phyloP scores from a whole-genome alignment of 2,888 invertebrate species.

The Tenodera sinensis region DNA sequence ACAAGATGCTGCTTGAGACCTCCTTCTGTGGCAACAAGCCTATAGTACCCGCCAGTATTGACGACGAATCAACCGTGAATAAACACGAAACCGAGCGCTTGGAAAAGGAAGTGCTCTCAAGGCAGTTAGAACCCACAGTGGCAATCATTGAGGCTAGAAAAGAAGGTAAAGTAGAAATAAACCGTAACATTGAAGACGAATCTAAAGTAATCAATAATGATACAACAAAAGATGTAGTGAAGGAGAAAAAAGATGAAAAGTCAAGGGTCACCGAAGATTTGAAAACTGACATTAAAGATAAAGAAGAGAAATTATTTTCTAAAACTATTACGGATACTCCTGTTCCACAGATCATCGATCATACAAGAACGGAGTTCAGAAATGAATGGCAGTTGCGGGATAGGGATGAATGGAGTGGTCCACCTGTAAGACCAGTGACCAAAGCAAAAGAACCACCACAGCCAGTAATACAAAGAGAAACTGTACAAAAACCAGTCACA shows the following conservation, averaged over 20 bases:
- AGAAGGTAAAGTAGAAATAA: not conserved
- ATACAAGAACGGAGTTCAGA: not conserved
- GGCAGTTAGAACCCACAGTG: conserved; percentile 16
- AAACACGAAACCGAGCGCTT: conserved; percentile 30
- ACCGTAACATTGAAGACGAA: not conserved
- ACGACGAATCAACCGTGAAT: conserved; percentile 34
- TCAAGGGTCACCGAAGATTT: not conserved
- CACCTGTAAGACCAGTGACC: not conserved
- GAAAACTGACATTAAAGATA: not conserved
- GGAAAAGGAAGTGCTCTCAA: conserved; percentile 28
- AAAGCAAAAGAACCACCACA: not conserved
- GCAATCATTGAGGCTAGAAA: conserved; percentile 12
- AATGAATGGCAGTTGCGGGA: conserved; percentile 11
- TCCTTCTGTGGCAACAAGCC: conserved; percentile 87
- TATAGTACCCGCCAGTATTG: conserved; percentile 40
- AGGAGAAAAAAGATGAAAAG: not conserved
- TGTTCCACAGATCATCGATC: not conserved
- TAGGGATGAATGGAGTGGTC: conserved; percentile 4
- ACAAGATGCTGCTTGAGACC: conserved; percentile 84
- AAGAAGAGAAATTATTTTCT: not conserved
- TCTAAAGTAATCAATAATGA: not conserved
- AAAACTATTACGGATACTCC: not conserved
- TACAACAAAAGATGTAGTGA: not conserved
- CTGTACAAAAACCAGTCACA: conserved; percentile 28
- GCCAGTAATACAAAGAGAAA: not conserved